Base-by-base conservation (phyloP, 2,113 vertebrate species). In the Mus musculus region DNA sequence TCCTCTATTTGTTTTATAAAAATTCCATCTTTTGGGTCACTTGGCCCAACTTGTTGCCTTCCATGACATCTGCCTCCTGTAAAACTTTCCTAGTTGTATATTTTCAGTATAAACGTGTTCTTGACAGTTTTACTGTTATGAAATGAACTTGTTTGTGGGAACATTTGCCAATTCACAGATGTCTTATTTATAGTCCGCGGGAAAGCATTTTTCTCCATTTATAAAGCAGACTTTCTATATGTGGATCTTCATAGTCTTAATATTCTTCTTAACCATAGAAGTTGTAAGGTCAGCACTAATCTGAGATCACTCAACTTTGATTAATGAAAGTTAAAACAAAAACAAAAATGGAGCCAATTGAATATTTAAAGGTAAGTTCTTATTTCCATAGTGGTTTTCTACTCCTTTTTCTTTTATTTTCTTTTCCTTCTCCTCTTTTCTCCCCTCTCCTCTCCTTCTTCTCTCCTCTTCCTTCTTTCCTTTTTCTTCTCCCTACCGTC, bases 51-150 rank as follows among this genome's bases (percentile, higher is more conserved):
- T 95, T 33, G 22, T 46, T 88, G 84, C 52, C 88, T 94, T 94
- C 88, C 90, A 92, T 93, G 96, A 97, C 97, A 96, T 97, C 88
- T 95, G 90, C 39, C 42, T 90, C 93, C 96, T 93, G 88, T 98
- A 96, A 97, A 96, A 95, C 59, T 97, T 97, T 97, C 97, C 95
- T 95, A 89, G 84, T 88, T 96, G 95, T 96, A 76, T 94, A 95
- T 97, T 97, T 96, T 94, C 95, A 82, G 80, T 96, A 96, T 88
- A 95, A 97, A 96, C 22, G 8, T 96, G 85, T 96, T 90, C 46
- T 7, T 97, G 96, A 98, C 97, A 97, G 97, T 95, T 98, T 97
- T 95, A 97, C 90, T 90, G 77, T 94, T 90, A 93, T 26, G 91
- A 94, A 94, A 95, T 96, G 77, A 95, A 90, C 77, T 97, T 97